phyloP scores from a whole-genome alignment of 2,888 invertebrate genomes.

The Scaptomyza tumidula region DNA sequence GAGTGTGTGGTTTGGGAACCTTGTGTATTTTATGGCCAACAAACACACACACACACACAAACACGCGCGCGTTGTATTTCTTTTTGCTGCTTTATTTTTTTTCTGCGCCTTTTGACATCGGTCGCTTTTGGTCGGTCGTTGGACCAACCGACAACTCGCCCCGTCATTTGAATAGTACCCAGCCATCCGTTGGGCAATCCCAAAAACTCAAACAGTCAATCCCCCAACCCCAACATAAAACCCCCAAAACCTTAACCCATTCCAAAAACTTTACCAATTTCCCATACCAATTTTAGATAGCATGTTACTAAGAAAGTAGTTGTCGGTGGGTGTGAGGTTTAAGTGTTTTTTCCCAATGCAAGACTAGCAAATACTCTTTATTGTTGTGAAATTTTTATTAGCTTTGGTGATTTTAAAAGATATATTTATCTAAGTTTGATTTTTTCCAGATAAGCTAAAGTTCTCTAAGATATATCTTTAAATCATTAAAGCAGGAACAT shows the following conservation, averaged over 20 bases:
- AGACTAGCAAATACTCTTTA: not conserved
- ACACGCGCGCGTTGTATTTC: slow-evolving; percentile 41
- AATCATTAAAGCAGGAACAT: not conserved
- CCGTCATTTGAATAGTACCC: slow-evolving; percentile 52
- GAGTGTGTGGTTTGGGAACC: slow-evolving; percentile 32
- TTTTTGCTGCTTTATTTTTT: slow-evolving; percentile 15
- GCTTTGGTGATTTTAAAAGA: no score
- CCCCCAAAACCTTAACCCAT: not conserved
- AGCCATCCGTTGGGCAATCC: slow-evolving; percentile 44
- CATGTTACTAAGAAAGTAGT: slow-evolving; percentile 15
- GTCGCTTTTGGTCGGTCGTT: slow-evolving; percentile 41
- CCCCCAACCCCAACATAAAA: slow-evolving; percentile 1
- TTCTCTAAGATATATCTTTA: not conserved
- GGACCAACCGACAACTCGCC: slow-evolving; percentile 33
- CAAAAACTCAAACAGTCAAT: not conserved
- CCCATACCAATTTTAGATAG: slow-evolving; percentile 32
- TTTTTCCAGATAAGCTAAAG: not conserved
- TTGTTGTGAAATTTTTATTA: no score
- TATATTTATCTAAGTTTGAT: not conserved
- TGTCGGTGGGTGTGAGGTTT: not conserved
- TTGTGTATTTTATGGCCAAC: slow-evolving; percentile 77
- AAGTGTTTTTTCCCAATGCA: not conserved
- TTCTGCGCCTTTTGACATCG: slow-evolving; percentile 65
- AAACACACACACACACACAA: slow-evolving; percentile 56
- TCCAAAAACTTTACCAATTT: slow-evolving; percentile 36